These are phyloP conservation scores for Nomada flava DNA, from an alignment of 2,888 invertebrate genomes.

Conservation along the genomic window DNA sequence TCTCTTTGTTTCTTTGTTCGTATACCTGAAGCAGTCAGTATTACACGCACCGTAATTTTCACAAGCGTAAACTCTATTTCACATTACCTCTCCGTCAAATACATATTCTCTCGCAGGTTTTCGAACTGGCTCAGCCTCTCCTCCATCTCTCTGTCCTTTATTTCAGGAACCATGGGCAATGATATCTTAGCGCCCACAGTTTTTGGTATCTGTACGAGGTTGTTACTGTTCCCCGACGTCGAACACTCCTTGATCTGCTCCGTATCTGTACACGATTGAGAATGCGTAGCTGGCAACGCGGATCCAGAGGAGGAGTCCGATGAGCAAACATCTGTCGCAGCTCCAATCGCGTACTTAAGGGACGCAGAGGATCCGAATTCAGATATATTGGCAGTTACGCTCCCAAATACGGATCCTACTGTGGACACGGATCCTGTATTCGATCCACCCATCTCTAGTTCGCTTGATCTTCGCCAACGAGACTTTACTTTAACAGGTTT, in stretches of 20 bases:
- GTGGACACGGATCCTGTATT: constrained; percentile 78
- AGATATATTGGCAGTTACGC: constrained; percentile 78
- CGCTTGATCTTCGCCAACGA: constrained; percentile 91
- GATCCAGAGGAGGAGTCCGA: constrained; percentile 48
- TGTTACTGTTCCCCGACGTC: constrained; percentile 21
- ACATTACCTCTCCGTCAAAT: constrained; percentile 90
- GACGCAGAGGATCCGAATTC: constrained; percentile 54
- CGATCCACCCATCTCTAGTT: constrained; percentile 87
- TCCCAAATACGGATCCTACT: constrained; percentile 82
- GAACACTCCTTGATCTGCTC: constrained; percentile 54
- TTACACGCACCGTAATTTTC: constrained; percentile 6
- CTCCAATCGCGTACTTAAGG: constrained; percentile 57
- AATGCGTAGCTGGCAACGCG: constrained; percentile 29
- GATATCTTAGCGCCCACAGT: constrained; percentile 77
- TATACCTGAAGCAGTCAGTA: constrained; percentile 84
- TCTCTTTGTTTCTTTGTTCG: constrained; percentile 95
- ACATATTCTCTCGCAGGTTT: constrained; percentile 93
- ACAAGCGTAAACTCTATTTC: background rate
- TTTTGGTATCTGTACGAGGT: constrained; percentile 67
- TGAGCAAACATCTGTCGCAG: constrained; percentile 44
- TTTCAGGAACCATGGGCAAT: constrained; percentile 85
- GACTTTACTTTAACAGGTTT: constrained; percentile 93
- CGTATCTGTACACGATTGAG: constrained; percentile 49
- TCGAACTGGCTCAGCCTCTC: constrained; percentile 90
- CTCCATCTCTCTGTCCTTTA: constrained; percentile 85